A percentile compares a stretch with the other conserved stretches of the same genome.
These are phyloP conservation scores for Formica selysi DNA, from an alignment of 1,140 invertebrate species.

Conservation along the genomic window DNA sequence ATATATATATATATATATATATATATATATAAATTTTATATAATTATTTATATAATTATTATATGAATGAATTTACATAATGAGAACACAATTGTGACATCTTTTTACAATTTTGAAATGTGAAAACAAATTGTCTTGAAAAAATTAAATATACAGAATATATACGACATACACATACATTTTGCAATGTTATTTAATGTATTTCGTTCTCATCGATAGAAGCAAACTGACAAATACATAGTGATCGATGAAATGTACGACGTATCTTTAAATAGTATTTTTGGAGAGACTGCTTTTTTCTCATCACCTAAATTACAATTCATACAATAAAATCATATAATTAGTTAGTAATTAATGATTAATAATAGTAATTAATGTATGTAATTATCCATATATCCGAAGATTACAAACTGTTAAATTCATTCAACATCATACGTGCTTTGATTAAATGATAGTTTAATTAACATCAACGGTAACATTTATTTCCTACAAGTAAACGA, in stretches of 20 bases:
- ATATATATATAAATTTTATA: too few relatives aligned
- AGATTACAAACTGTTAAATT: background rate
- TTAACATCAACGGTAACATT: constrained; percentile 47
- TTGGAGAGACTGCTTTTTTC: background rate
- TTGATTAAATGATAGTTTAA: constrained; percentile 30
- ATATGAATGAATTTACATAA: background rate
- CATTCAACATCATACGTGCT: background rate
- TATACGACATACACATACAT: background rate
- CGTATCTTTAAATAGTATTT: background rate
- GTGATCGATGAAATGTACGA: background rate
- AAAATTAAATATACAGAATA: background rate
- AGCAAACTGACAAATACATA: constrained; percentile 18
- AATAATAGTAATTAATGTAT: background rate
- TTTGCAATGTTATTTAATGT: constrained; percentile 22
- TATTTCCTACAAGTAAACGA: constrained; percentile 36
- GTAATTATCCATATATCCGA: background rate
- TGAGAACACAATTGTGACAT: background rate
- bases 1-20: too few relatives aligned
- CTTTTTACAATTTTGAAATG: background rate
- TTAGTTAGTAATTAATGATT: constrained; percentile 3
- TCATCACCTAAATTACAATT: constrained; percentile 22
- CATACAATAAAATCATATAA: constrained; percentile 33
- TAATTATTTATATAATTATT: background rate
- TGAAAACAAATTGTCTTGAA: background rate
- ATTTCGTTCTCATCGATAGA: constrained; percentile 1